These are phyloP conservation scores for Drosophila arawakana DNA, from an alignment of 1,140 invertebrate species.

Conservation along the genomic window DNA sequence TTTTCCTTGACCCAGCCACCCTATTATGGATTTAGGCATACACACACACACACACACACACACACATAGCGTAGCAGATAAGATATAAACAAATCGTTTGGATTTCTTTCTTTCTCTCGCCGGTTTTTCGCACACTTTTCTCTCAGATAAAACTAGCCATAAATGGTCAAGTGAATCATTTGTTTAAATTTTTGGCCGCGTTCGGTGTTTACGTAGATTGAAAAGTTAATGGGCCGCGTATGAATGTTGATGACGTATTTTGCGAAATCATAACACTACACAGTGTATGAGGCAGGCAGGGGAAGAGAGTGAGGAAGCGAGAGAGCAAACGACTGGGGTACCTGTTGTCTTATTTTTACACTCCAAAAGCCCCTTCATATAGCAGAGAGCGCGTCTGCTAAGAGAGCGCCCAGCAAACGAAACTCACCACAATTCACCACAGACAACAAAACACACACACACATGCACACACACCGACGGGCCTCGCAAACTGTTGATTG, in stretches of 20 bases:
- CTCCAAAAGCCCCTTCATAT: slow-evolving; percentile 36
- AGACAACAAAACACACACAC: background rate
- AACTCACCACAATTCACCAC: slow-evolving; percentile 48
- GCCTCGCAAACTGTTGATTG: slow-evolving; percentile 84
- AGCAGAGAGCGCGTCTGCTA: slow-evolving; percentile 19
- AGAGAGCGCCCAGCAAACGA: slow-evolving; percentile 27
- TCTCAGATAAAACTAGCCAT: slow-evolving; percentile 56
- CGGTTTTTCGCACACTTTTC: background rate
- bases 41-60: background rate
- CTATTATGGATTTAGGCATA: slow-evolving; percentile 8
- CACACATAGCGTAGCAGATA: background rate
- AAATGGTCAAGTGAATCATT: slow-evolving; percentile 82
- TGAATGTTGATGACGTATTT: slow-evolving; percentile 77
- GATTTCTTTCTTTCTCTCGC: background rate
- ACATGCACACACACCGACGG: slow-evolving; percentile 35
- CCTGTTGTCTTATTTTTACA: slow-evolving; percentile 80
- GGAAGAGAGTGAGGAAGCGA: background rate
- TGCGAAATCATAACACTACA: slow-evolving; percentile 75
- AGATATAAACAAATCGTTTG: slow-evolving; percentile 41
- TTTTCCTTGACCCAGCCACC: slow-evolving; percentile 47
- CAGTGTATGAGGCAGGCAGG: slow-evolving; percentile 16
- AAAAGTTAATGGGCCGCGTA: slow-evolving; percentile 69
- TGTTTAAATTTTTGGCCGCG: slow-evolving; percentile 67
- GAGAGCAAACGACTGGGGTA: slow-evolving; percentile 48
- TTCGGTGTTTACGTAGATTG: slow-evolving; percentile 69